Evolutionary conservation across 1,140 invertebrate genomes (phyloP), one percentile per base, ranked within the genome.

Genomic region (Papilio glaucus): DNA sequence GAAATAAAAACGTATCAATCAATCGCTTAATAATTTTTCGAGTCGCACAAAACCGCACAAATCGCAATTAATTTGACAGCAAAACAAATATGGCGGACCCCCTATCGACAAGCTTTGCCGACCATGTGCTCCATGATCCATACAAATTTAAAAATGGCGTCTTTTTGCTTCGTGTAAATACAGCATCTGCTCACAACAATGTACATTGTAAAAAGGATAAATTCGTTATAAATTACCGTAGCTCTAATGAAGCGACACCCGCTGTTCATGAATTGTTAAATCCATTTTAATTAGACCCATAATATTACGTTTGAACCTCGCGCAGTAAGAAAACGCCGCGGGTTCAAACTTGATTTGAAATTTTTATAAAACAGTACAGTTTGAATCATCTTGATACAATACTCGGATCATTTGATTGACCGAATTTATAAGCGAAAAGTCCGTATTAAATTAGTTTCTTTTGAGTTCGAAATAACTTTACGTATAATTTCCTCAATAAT

Each of bases 261-360:
- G 71, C 39, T 24, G 71, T 45, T 72, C 71, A 49, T 72, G 71
- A 72, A 72, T 72, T 71, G 70, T 60, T 72, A 63, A 72, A 49
- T 33, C 60, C 26, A 29, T 63, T 72, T 72, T 72, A 72, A 72
- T 72, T 72, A 63, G 33, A 72, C 60, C 61, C 24, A 72, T 63
- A 63, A 63, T 15, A 72, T 63, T 63, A 72, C 60, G 71, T 63
- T 45, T 45, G 60, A 63, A 39, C 15, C n/a, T 24, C 37, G 15
- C 38, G 26, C 18, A 12, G 62, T 4, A 39, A 38, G 62, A 39
- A 61, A 29, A 61, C 15, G 62, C 62, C 37, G n/a, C 62, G 62
- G 62, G 29, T 39, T 39, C 62, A 24, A 39, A 41, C 62, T 41
- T 24, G 37, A 65, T 24, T 41, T 39, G 18, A 7, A 60, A 53